Conservation (phyloP, 92 coral and sea anemone species). For the Bergia puertoricense region DNA sequence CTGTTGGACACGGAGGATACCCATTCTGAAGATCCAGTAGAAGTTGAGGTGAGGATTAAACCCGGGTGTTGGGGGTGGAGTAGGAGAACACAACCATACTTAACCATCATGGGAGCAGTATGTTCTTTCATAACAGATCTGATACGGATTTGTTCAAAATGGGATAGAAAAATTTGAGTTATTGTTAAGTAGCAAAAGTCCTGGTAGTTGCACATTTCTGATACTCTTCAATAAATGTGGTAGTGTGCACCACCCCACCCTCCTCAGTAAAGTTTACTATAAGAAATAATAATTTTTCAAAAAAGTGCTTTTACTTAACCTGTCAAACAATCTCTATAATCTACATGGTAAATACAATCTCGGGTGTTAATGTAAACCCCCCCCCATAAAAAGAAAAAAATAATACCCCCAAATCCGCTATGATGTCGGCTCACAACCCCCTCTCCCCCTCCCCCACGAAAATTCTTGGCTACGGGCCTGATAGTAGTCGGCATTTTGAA, state of each 20-base stretch:
- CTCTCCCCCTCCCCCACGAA: no score
- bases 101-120: not conserved
- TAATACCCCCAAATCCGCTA: no score
- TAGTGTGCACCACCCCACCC: not conserved
- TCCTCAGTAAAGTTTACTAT: no score
- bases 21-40: conserved; percentile 92
- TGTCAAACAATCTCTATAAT: no score
- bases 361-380: no score
- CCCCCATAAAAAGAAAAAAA: no score
- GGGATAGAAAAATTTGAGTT: not conserved
- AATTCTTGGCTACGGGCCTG: no score
- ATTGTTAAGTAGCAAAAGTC: not conserved
- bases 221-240: not conserved
- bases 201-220: not conserved
- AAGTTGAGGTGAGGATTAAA: conserved; percentile 73
- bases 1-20: conserved; percentile 93
- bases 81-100: no score
- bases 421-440: no score
- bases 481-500: not conserved
- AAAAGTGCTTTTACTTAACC: no score
- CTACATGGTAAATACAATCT: no score
- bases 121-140: not conserved
- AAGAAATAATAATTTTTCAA: no score
- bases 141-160: not conserved
- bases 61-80: not conserved